phyloP scores from a whole-genome alignment of 2,113 vertebrate genomes.

The Anguilla japonica region DNA sequence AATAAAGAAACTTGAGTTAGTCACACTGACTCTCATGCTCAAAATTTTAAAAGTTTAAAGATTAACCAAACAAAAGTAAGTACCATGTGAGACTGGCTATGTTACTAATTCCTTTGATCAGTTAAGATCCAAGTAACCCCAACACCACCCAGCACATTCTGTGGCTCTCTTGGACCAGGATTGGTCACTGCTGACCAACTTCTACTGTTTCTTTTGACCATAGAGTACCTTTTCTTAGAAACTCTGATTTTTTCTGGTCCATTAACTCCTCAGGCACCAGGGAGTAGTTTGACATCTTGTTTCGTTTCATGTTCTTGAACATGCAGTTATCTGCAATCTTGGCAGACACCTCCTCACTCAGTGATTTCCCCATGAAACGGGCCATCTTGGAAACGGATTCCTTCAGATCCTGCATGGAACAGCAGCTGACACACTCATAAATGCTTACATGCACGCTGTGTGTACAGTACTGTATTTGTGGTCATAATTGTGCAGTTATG shows the following conservation, averaged over 20 bases:
- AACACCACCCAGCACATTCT: background rate
- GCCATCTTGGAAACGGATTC: conserved; percentile 43
- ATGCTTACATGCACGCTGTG: background rate
- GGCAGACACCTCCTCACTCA: conserved; percentile 48
- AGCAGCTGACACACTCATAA: background rate
- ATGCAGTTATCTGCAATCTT: conserved; percentile 57
- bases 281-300: conserved; percentile 71
- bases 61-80: too few relatives aligned
- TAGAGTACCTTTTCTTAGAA: conserved; percentile 66
- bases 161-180: too few relatives aligned
- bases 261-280: conserved; percentile 51
- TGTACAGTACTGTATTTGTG: background rate
- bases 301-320: conserved; percentile 70
- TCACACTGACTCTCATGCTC: background rate
- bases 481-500: background rate
- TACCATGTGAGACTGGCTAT: too few relatives aligned
- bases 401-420: conserved; percentile 56
- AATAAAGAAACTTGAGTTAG: conserved; percentile 19
- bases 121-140: too few relatives aligned
- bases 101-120: too few relatives aligned
- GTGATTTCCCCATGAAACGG: conserved; percentile 55
- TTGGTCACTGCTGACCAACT: too few relatives aligned
- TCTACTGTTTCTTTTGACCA: background rate
- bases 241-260: conserved; percentile 60
- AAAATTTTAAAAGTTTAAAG: too few relatives aligned